These are phyloP conservation scores for Drosophila eugracilis DNA, from an alignment of 1,140 invertebrate species.

Conservation along the genomic window DNA sequence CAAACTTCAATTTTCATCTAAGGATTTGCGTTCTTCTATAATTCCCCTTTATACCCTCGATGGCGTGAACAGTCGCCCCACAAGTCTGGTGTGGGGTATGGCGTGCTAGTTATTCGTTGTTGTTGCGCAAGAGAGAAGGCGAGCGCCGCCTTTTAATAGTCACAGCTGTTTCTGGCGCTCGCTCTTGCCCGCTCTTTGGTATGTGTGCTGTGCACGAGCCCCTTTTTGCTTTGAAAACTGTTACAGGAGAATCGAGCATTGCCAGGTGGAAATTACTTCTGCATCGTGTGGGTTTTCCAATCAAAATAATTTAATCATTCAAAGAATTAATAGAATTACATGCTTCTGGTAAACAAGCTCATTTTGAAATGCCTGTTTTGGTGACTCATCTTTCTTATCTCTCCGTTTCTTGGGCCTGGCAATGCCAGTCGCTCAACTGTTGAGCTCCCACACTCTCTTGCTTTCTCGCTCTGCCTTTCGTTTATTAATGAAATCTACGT, in stretches of 20 bases:
- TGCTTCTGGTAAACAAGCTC: background rate
- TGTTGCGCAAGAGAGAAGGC: constrained; percentile 75
- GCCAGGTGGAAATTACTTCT: constrained; percentile 51
- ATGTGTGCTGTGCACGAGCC: constrained; percentile 67
- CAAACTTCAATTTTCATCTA: no score
- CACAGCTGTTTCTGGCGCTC: constrained; percentile 69
- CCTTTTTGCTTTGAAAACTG: constrained; percentile 79
- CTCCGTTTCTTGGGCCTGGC: constrained; percentile 37
- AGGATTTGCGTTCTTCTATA: background rate
- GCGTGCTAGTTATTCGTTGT: constrained; percentile 69
- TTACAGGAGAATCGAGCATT: constrained; percentile 53
- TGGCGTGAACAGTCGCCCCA: constrained; percentile 33
- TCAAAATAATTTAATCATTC: constrained; percentile 11
- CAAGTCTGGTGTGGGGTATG: constrained; percentile 40
- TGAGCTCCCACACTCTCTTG: constrained; percentile 34
- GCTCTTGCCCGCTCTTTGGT: constrained; percentile 35
- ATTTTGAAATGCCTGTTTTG: constrained; percentile 1
- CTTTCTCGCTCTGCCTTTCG: constrained; percentile 24
- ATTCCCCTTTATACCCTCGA: constrained; percentile 22
- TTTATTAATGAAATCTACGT: constrained; percentile 66
- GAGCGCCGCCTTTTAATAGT: constrained; percentile 61
- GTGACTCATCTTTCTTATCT: constrained; percentile 36
- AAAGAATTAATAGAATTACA: constrained; percentile 2
- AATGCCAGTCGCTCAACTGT: constrained; percentile 61
- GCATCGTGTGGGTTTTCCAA: constrained; percentile 1